Base-by-base conservation (phyloP, 2,113 vertebrate genomes). In the Actenoides lindsayi region DNA sequence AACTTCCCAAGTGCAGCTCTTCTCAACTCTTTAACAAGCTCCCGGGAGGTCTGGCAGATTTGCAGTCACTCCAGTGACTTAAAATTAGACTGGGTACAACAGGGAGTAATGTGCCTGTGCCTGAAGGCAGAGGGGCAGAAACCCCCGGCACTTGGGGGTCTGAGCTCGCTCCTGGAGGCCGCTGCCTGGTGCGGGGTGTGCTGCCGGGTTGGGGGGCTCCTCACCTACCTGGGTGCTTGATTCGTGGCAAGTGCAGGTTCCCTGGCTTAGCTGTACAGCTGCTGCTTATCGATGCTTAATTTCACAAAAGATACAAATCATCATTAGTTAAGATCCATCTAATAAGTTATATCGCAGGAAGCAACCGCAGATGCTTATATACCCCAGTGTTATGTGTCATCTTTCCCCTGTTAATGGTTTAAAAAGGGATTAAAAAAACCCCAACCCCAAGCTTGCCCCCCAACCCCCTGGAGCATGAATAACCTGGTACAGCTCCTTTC, bases 21-120 rank as follows among this genome's bases (percentile, higher is more conserved):
- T 84, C 88, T 75, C 54, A 87, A 62, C 51, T 69, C 75, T 84
- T 80, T 88, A 95, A 96, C 90, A 90, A 90, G 94, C 69, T 97
- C 94, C 79, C 82, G 1, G 42, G 91, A 82, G 94, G 74, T 7
- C 68, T 57, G 51, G 18, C 73, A 18, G 62, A 73, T 76, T 27
- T 67, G 65, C n/a, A 74, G 11, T 89, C 30, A 62, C 65, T 89
- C 63, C 41, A 59, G 68, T 46, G 63, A 44, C 84, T 94, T 90
- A 82, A 96, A 96, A 90, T 91, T 71, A 88, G 92, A 5, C 44
- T 80, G 78, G 90, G 20, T 86, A 30, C 60, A 41, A 25, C 15
- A 37, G 83, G 74, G 65, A 79, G 35, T 41, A 59, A 35, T 4
- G 25, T 64, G 60, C 4, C 27, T 53, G 50, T 76, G 77, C 70